A percentile compares a stretch with the other conserved stretches of the same genome.
Evolutionary conservation across 1,140 invertebrate species (phyloP).

Genomic region (Idris sp.): DNA sequence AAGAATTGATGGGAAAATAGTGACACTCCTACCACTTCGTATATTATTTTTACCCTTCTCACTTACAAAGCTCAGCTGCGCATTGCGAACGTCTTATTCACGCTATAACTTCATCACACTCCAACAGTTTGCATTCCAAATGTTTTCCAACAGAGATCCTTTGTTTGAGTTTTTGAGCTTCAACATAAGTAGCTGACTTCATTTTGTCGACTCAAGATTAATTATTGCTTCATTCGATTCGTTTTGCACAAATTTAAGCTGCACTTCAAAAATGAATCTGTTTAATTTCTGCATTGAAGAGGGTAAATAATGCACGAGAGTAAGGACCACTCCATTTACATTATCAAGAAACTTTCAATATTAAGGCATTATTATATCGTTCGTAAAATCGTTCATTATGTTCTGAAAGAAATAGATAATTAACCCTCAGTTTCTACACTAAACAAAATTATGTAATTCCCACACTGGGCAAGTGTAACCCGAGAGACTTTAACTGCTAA

Average conservation of each 20-base stretch:
- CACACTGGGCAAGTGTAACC: too few species aligned
- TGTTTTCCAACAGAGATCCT: constrained; percentile 33
- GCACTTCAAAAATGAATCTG: not conserved
- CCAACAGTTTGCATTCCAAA: constrained; percentile 35
- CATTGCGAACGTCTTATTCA: constrained; percentile 38
- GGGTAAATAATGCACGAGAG: too few species aligned
- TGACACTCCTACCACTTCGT: constrained; percentile 53
- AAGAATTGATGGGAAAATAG: constrained; percentile 63
- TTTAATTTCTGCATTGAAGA: too few species aligned
- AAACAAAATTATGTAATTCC: too few species aligned
- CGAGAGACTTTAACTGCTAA: too few species aligned
- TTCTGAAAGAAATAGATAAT: too few species aligned
- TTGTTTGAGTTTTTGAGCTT: constrained; percentile 48
- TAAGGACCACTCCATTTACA: too few species aligned
- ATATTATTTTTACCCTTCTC: constrained; percentile 56
- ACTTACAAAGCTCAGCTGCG: constrained; percentile 52
- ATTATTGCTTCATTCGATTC: constrained; percentile 21
- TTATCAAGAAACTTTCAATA: too few species aligned
- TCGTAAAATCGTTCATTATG: too few species aligned
- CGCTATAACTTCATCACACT: constrained; percentile 49
- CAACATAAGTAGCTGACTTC: constrained; percentile 24
- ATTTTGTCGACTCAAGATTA: constrained; percentile 26
- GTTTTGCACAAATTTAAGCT: not conserved
- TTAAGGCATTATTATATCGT: too few species aligned
- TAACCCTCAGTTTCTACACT: too few species aligned